Base-by-base conservation (phyloP, 2,797 vertebrate genomes). In the Nothura maculosa region DNA sequence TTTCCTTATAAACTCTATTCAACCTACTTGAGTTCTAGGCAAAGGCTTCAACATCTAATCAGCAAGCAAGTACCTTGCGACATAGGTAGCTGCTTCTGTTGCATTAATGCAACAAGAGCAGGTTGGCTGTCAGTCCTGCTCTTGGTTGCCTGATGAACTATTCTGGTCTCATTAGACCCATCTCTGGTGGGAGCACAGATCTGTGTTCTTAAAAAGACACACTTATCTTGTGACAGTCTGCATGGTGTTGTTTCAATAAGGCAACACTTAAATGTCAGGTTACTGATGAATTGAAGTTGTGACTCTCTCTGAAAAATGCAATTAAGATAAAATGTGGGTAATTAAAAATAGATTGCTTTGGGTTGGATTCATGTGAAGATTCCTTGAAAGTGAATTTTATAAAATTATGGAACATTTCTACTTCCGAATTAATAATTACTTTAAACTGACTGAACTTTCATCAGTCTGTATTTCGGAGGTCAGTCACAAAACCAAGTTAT, bases 81-180 rank as follows among this genome's bases (percentile, higher is more conserved):
- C 21, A 84, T 66, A 86, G 66, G 50, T 14, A 63, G 47, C 21
- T 79, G 10, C 43, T 72, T 79, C 28, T 76, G 34, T 42, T 75
- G 58, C 6, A 28, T 14, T 73, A 72, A 5, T 0, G 2, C 30
- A 75, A 20, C 0, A 8, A 69, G 25, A 25, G 30, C 6, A 57
- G 45, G 6, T 3, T 50, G 43, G 2, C 14, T 80, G 42, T 13
- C 64, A 40, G 54, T 81, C 58, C 55, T 77, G 55, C 7, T 42
- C 47, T 42, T 54, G 34, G 32, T n/a, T 70, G 48, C 18, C 52
- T 0, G 0, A 20, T 40, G 24, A 52, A 32, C 27, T 89, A 42
- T 0, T 0, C 0, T 52, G 43, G 6, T 76, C 43, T 79, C 52
- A 9, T 50, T 30, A 61, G 24, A 81, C 13, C 8, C 16, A 9